These are phyloP conservation scores for Clusia tigrina DNA, from an alignment of 2,888 invertebrate genomes.

Conservation along the genomic window DNA sequence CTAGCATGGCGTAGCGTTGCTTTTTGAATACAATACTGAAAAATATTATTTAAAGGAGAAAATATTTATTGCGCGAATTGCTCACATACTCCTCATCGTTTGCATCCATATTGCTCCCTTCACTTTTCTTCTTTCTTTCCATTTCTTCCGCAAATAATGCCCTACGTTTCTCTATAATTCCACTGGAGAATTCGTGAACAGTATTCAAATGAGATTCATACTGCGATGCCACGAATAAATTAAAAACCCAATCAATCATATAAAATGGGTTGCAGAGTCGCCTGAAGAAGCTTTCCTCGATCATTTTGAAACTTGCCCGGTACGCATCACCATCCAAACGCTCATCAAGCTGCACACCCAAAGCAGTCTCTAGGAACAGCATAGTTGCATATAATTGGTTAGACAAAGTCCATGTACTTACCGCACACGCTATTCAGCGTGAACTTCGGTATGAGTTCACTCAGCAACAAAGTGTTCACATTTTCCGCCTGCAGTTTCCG, in stretches of 20 bases:
- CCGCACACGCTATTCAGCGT: constrained; percentile 56
- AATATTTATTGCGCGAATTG: not conserved
- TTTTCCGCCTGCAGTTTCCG: constrained; percentile 33
- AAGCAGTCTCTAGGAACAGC: constrained; percentile 50
- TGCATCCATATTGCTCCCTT: constrained; percentile 20
- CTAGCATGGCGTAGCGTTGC: constrained; percentile 51
- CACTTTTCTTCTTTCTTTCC: constrained; percentile 1
- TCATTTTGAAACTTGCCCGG: constrained; percentile 45
- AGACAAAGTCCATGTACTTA: constrained; percentile 27
- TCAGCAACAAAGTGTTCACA: constrained; percentile 37
- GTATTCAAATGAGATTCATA: constrained; percentile 31
- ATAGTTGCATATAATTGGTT: not conserved
- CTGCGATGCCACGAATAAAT: not conserved
- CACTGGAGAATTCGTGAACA: constrained; percentile 46
- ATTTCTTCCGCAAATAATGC: constrained; percentile 33
- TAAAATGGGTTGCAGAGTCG: constrained; percentile 38
- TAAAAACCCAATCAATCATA: not conserved
- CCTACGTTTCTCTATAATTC: constrained; percentile 44
- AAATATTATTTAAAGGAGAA: constrained; percentile 6
- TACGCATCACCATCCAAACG: constrained; percentile 49
- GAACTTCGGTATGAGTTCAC: constrained; percentile 52
- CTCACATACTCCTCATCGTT: constrained; percentile 36
- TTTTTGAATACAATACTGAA: constrained; percentile 38
- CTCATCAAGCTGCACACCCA: constrained; percentile 53
- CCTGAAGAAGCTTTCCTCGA: constrained; percentile 46